These are phyloP conservation scores for Cheilosia impressa DNA, from an alignment of 2,888 invertebrate genomes.

Conservation along the genomic window DNA sequence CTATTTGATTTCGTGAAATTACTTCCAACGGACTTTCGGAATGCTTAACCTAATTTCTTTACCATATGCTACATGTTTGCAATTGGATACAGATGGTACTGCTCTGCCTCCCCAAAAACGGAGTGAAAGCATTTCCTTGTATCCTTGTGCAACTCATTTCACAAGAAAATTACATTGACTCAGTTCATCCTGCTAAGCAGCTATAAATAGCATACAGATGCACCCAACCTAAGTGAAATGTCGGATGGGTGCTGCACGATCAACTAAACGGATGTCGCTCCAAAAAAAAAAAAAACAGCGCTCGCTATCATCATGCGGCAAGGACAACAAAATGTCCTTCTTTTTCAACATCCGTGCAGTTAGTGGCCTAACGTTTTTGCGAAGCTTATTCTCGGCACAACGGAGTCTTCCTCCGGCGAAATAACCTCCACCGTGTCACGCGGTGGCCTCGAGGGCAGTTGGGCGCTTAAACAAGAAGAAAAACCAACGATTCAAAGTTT, in stretches of 20 bases:
- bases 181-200: constrained; percentile 47
- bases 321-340: constrained; percentile 54
- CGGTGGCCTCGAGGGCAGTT: neutral
- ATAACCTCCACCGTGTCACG: constrained; percentile 18
- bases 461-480: constrained; percentile 6
- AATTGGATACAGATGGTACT: constrained; percentile 8
- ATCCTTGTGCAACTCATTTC: constrained; percentile 21
- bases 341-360: constrained; percentile 32
- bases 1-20: constrained; percentile 62
- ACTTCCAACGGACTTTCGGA: constrained; percentile 62
- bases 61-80: constrained; percentile 43
- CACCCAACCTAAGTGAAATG: constrained; percentile 54
- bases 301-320: constrained; percentile 31
- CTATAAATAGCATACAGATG: constrained; percentile 63
- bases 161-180: constrained; percentile 39
- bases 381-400: constrained; percentile 57
- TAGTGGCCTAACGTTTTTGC: constrained; percentile 20
- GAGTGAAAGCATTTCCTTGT: constrained; percentile 5
- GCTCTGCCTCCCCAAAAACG: too few relatives aligned
- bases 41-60: constrained; percentile 63
- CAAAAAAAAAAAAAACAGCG: constrained; percentile 10
- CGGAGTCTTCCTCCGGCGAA: constrained; percentile 65
- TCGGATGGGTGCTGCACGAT: constrained; percentile 25
- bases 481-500: constrained; percentile 67
- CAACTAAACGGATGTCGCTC: constrained; percentile 37